Conservation (phyloP, 1,140 invertebrate genomes). For the Dendrolimus punctatus region DNA sequence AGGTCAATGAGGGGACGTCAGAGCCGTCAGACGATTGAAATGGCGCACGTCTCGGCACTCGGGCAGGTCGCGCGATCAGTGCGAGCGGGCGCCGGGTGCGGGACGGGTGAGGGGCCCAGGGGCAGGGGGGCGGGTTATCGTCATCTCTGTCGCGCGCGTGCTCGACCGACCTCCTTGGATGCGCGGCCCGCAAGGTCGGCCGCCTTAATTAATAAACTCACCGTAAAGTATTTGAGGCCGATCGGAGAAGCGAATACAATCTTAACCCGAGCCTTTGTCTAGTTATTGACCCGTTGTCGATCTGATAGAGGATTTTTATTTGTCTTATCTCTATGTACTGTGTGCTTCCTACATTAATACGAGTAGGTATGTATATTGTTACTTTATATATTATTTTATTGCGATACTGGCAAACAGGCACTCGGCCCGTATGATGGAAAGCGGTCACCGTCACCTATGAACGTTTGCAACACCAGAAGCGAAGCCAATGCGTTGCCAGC, state of each 20-base stretch:
- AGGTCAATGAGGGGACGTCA: constrained; percentile 66
- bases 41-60: constrained; percentile 22
- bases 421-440: too few species aligned
- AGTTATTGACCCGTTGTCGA: constrained; percentile 54
- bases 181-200: constrained; percentile 67
- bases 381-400: too few species aligned
- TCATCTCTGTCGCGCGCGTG: constrained; percentile 43
- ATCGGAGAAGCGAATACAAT: constrained; percentile 60
- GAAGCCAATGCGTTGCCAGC: too few species aligned
- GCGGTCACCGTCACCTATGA: too few species aligned
- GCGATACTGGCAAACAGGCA: too few species aligned
- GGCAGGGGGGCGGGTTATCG: constrained; percentile 10
- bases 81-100: constrained; percentile 13
- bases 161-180: constrained; percentile 62
- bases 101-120: constrained; percentile 16
- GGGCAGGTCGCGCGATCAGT: constrained; percentile 19
- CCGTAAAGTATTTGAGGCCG: constrained; percentile 68
- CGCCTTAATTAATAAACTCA: constrained; percentile 71
- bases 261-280: constrained; percentile 61
- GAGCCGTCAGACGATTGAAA: constrained; percentile 43
- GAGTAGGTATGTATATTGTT: too few species aligned
- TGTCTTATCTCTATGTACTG: constrained; percentile 10
- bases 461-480: too few species aligned
- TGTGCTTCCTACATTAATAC: too few species aligned
- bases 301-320: constrained; percentile 39